Evolutionary conservation across 1,140 invertebrate species (phyloP), one percentile per base, ranked within the genome.

Genomic region (Bursaphelenchus mucronatus): DNA sequence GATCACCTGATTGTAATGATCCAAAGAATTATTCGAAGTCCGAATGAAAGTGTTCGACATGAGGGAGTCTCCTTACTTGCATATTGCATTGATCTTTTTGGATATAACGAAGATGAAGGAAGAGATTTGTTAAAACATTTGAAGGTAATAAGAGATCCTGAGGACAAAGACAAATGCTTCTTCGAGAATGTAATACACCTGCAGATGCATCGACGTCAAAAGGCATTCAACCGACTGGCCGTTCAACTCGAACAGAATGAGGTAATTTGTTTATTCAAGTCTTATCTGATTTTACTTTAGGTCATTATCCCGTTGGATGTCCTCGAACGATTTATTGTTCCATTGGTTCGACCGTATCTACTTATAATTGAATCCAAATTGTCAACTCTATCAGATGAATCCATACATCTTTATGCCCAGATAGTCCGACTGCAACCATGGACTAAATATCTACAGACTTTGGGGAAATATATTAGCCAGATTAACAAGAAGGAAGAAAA

Each of bases 171-270:
- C 81, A 87, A 90, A 0, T 92, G 96, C 82, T 94, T 96, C 83
- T 97, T 94, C 78, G 90, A 93, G 71, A 96, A 94, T 76, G 88
- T 93, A 70, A 86, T 87, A 44, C 93, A 97, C 84, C 84, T 86
- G 54, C 86, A 86, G 82, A 79, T 52, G 10, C 78, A 81, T 59
- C 73, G 76, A 13, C 64, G 76, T 3, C 69, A 76, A 46, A 57
- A 63, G 11, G 76, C 78, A 9, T 74, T 79, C 21, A 47, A 61
- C 19, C 43, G 55, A 8, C 43, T 78, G 45, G 45, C 58, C 15
- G 55, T 54, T n/a, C 62, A 45, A 13, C 40, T 79, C 10, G 39
- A 61, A 15, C 58, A 46, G 41, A 57, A 61, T 11, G 63, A 71
- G 55, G 67, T 79, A 15, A 8, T 0, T 68, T 39, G 11, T 30